phyloP scores from a whole-genome alignment of 2,113 vertebrate species.

The Colossoma macropomum region DNA sequence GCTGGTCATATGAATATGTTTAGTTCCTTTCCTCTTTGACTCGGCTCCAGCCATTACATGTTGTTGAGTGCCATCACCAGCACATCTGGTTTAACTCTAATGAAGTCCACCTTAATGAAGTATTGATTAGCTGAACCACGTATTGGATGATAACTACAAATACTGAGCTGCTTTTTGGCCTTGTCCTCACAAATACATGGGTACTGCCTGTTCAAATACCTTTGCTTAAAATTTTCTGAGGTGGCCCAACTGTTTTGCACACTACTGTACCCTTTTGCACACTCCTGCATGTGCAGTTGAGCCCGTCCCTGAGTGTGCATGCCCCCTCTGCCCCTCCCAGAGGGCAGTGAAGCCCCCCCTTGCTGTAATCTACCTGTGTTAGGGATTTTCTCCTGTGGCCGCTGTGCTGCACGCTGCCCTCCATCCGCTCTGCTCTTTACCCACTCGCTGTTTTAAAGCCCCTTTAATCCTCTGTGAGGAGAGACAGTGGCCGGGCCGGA shows the following conservation, averaged over 20 bases:
- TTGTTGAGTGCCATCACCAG: too few relatives aligned
- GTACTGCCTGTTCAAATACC: too few relatives aligned
- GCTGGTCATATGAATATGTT: too few relatives aligned
- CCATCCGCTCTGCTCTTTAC: background rate
- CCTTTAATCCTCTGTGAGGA: conserved; percentile 38
- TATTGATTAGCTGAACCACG: background rate
- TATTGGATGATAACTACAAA: background rate
- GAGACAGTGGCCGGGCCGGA: background rate
- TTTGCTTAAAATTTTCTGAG: background rate
- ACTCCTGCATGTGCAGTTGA: conserved; percentile 32
- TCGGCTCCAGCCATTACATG: too few relatives aligned
- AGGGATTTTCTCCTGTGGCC: background rate
- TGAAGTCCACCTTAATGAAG: too few relatives aligned
- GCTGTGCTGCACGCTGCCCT: background rate
- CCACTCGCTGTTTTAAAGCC: conserved; percentile 12
- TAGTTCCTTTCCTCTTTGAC: too few relatives aligned
- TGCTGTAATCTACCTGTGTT: background rate
- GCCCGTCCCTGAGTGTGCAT: conserved; percentile 30
- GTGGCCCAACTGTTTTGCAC: background rate
- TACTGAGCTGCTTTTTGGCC: background rate
- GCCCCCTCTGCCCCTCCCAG: conserved; percentile 7
- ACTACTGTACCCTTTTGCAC: background rate
- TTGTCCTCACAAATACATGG: too few relatives aligned
- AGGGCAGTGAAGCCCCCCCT: background rate
- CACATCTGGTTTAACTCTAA: background rate